phyloP scores from a whole-genome alignment of 2,888 invertebrate genomes.

The Papilio gigon region DNA sequence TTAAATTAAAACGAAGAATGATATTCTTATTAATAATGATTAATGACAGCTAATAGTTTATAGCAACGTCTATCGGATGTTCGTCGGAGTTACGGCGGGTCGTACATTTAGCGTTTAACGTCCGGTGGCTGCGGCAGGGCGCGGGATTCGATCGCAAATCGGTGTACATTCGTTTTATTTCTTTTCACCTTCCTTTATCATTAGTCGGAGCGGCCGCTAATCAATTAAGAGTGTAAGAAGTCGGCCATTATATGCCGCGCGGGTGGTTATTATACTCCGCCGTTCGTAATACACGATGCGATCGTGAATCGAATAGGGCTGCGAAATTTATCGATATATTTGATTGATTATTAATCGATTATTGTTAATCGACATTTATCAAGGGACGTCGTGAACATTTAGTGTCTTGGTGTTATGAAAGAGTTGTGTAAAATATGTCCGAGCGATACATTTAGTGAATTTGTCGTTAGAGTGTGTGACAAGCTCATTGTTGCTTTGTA shows the following conservation, averaged over 20 bases:
- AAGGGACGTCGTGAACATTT: conserved; percentile 54
- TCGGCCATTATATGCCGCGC: conserved; percentile 79
- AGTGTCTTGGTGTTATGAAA: conserved; percentile 51
- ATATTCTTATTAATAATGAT: conserved; percentile 37
- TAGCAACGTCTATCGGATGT: conserved; percentile 41
- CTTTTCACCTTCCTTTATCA: conserved; percentile 82
- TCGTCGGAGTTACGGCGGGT: conserved; percentile 42
- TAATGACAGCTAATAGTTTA: conserved; percentile 60
- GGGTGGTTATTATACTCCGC: conserved; percentile 79
- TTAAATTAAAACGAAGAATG: conserved; percentile 57
- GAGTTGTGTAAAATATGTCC: conserved; percentile 34
- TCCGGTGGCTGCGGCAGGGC: conserved; percentile 67
- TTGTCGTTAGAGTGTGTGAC: conserved; percentile 75
- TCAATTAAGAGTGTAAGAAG: conserved; percentile 83
- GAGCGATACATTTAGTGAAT: conserved; percentile 57
- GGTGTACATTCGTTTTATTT: conserved; percentile 76
- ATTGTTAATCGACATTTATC: conserved; percentile 62
- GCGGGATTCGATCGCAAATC: conserved; percentile 74
- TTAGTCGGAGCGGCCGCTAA: conserved; percentile 82
- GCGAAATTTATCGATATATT: conserved; percentile 77
- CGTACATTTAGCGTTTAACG: conserved; percentile 48
- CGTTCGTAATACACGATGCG: conserved; percentile 79
- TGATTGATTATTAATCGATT: conserved; percentile 71
- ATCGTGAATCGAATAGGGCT: conserved; percentile 81
- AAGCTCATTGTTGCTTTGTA: conserved; percentile 75